Base-by-base conservation (phyloP, 2,888 invertebrate species). In the Idaea dimidiata region DNA sequence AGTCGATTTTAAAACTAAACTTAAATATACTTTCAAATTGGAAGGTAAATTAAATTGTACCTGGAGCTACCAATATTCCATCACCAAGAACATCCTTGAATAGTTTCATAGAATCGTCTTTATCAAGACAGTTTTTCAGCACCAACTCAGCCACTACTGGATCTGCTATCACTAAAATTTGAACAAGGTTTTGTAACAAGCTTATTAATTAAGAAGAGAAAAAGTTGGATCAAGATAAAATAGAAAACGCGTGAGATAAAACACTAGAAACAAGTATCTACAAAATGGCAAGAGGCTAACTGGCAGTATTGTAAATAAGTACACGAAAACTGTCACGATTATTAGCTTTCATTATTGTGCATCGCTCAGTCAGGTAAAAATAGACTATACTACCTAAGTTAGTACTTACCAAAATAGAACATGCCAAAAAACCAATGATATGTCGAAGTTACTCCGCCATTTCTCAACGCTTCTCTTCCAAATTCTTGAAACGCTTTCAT, bases 401-500 rank as follows among this genome's bases (percentile, higher is more conserved):
- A n/a, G 53, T 55, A 16, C 63, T 16, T 43, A 68, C 70, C 63
- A 57, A 61, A 57, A 55, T 62, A 67, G 43, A 68, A 70, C 17
- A 31, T 16, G 24, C 64, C 54, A 1, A 66, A 16, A 7, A 61
- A 33, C 70, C 70, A 70, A 0, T 75, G 16, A 67, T 77, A 69
- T 4, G 59, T 1, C 16, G 65, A 57, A 0, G 74, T 72, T 1
- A 76, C 59, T 0, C 81, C 81, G 5, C 75, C 80, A 59, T 73
- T 71, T 53, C 73, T 75, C 0, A 77, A 66, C 0, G 79, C 76
- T 62, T 76, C 75, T 0, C 66, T 66, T 0, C 73, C 79, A 1
- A 76, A 58, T 0, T 60, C 65, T 59, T 77, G 64, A 0, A 79
- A 60, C 0, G 65, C 17, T 17, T 65, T 71, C 75, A 81, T 79